Conservation (phyloP, 1,140 invertebrate genomes). For the Drosophila saltans region DNA sequence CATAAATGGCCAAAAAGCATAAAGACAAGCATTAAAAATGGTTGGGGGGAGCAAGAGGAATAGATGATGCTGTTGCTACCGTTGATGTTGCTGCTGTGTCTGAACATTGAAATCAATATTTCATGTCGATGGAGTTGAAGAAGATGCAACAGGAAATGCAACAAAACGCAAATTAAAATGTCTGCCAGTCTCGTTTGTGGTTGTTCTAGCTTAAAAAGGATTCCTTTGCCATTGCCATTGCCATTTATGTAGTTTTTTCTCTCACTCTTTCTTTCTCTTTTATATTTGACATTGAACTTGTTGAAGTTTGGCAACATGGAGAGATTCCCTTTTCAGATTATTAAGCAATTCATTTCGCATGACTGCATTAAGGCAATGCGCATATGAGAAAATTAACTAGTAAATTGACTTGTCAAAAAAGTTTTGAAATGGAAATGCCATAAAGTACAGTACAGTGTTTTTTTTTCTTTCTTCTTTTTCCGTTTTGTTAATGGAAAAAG, state of each 20-base stretch:
- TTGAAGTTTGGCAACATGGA: conserved; percentile 30
- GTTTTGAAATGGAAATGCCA: background rate
- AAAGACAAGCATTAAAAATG: background rate
- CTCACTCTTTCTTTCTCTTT: background rate
- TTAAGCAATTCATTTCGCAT: conserved; percentile 67
- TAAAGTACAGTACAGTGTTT: conserved; percentile 8
- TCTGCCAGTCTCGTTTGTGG: conserved; percentile 43
- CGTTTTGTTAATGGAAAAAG: conserved; percentile 43
- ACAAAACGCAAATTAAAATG: conserved; percentile 67
- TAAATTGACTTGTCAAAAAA: conserved; percentile 77
- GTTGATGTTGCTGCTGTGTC: conserved; percentile 23
- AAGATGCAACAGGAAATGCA: conserved; percentile 74
- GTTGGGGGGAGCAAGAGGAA: conserved; percentile 7
- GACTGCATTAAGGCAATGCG: conserved; percentile 49
- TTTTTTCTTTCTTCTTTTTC: background rate
- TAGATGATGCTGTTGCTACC: conserved; percentile 39
- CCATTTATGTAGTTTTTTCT: background rate
- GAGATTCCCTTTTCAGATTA: conserved; percentile 42
- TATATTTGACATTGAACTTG: conserved; percentile 41
- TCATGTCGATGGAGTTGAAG: conserved; percentile 48
- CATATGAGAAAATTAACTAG: conserved; percentile 74
- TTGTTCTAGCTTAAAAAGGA: conserved; percentile 34
- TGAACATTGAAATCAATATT: conserved; percentile 72
- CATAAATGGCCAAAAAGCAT: conserved; percentile 73
- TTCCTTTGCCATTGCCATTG: conserved; percentile 3